phyloP scores from a whole-genome alignment of 2,113 vertebrate genomes.

The Antigone vipio region DNA sequence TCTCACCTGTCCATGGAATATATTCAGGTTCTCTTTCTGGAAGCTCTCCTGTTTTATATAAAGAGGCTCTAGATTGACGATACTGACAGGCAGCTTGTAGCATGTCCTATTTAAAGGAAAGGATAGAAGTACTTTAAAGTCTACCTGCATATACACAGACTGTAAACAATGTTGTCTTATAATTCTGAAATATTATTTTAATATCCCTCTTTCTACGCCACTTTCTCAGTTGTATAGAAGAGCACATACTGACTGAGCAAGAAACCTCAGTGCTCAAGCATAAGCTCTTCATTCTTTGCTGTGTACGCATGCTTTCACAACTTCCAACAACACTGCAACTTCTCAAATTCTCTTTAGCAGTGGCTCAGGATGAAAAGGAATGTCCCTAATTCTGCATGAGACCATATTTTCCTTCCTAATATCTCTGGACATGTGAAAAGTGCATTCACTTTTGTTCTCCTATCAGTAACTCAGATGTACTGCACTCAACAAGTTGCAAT shows the following conservation, averaged over 20 bases:
- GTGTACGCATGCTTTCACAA: neutral
- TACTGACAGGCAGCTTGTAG: conserved; percentile 89
- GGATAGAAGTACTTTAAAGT: neutral
- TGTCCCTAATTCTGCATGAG: neutral
- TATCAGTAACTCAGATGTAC: neutral
- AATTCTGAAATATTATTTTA: neutral
- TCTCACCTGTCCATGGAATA: conserved; percentile 93
- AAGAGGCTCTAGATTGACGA: conserved; percentile 82
- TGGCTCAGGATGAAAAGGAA: neutral
- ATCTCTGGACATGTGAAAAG: neutral
- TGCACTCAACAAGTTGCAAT: neutral
- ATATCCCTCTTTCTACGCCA: neutral
- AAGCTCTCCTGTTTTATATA: conserved; percentile 82
- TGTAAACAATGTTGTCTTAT: neutral
- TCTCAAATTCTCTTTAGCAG: neutral
- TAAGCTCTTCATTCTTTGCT: neutral
- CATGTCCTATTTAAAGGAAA: conserved; percentile 81
- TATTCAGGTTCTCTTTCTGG: conserved; percentile 84
- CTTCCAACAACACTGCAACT: neutral
- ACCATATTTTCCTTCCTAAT: neutral
- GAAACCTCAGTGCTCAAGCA: neutral
- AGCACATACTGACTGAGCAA: neutral
- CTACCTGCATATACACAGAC: neutral
- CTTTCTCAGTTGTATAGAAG: neutral
- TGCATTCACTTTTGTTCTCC: neutral